Base-by-base conservation (phyloP, 2,113 vertebrate genomes). In the Varanus komodoensis region DNA sequence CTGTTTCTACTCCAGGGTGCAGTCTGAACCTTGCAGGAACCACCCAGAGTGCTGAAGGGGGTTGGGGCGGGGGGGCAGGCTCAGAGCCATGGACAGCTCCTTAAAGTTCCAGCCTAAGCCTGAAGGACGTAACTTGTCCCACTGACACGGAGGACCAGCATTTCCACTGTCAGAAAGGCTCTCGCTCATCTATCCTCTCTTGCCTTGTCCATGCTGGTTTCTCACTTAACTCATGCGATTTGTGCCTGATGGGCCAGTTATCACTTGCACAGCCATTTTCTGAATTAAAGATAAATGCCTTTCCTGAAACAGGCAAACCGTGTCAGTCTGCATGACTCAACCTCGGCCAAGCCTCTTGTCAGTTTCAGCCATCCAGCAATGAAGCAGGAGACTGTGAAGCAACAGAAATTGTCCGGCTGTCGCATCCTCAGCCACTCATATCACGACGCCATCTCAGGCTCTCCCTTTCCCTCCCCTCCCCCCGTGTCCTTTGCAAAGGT, bases 401-500 rank as follows among this genome's bases (percentile, higher is more conserved):
- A 0, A 61, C 52, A 54, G 80, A 54, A 29, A 50, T 67, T 57
- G 48, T 12, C 9, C 85, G 25, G 54, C 25, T 29, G 1, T 52
- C 92, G 86, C 25, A 3, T 19, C 84, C 25, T 15, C 73, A 67
- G 0, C 17, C 87, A 75, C 15, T 84, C 91, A 67, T 86, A 0
- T 0, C 25, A 5, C 0, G 0, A 78, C 74, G 1, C 0, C 0
- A 7, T 83, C 50, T 91, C 8, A n/a, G 12, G 3, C 25, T 84
- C 61, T 38, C 21, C 38, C 19, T 85, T 44, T 38, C 19, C 23
- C 8, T 79, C 21, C 48, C 11, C 61, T 3, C 19, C 61, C 11
- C 61, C 27, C 27, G 2, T 44, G 71, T 27, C 19, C 23, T 32
- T 84, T 34, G 21, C 80, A 82, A 27, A 15, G 71, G 54, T 78